Evolutionary conservation across 2,888 invertebrate genomes (phyloP).

Genomic region (Orgyia antiqua): DNA sequence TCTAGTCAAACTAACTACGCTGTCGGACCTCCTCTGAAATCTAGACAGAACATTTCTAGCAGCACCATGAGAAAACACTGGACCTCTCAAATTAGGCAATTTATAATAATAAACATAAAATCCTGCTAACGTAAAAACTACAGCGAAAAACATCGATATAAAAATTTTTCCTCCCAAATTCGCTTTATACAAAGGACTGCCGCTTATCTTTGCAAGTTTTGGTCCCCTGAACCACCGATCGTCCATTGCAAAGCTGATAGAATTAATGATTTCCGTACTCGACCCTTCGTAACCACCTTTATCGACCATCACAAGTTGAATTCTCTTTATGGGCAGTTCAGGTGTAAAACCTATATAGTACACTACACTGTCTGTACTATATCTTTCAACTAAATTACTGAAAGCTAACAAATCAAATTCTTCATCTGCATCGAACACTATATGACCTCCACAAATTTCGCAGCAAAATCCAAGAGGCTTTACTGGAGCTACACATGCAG

Average conservation of each 20-base stretch:
- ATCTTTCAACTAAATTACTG: constrained; percentile 40
- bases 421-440: constrained; percentile 43
- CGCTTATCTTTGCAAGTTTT: constrained; percentile 43
- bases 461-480: constrained; percentile 63
- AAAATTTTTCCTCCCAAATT: constrained; percentile 51
- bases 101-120: constrained; percentile 60
- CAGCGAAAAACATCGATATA: constrained; percentile 53
- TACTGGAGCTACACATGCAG: constrained; percentile 49
- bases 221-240: constrained; percentile 39
- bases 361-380: constrained; percentile 32
- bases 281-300: constrained; percentile 50
- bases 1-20: constrained; percentile 59
- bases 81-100: constrained; percentile 32
- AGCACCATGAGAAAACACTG: constrained; percentile 26
- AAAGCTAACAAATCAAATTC: constrained; percentile 46
- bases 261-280: constrained; percentile 47
- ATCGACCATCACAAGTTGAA: constrained; percentile 59
- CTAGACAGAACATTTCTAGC: constrained; percentile 39
- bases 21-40: constrained; percentile 56
- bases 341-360: constrained; percentile 49
- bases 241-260: constrained; percentile 38
- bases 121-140: constrained; percentile 37
- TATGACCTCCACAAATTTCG: constrained; percentile 56
- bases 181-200: constrained; percentile 44
- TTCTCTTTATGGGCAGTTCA: constrained; percentile 23